Evolutionary conservation across 1,140 invertebrate species (phyloP), one percentile per base, ranked within the genome.

Genomic region (Papilio polyxenes): DNA sequence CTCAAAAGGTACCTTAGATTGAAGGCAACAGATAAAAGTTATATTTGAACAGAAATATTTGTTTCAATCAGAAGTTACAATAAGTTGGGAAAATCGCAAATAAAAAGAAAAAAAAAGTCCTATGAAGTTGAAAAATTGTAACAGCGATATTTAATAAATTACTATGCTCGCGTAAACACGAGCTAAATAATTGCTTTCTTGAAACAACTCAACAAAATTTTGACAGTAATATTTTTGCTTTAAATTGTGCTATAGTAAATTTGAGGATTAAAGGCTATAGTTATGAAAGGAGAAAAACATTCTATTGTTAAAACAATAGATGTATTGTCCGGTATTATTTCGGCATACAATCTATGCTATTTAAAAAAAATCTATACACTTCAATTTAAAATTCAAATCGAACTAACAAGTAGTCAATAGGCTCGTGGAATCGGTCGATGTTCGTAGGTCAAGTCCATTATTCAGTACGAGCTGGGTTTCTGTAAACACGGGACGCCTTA

Each of bases 401-500:
- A 31, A 72, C 37, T 72, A 72, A 72, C 65, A 72, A 72, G 65
- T 72, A 72, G 65, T 72, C 65, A 72, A 72, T 72, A 72, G 20
- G 48, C 49, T 37, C 59, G 20, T 69, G 37, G 53, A 82, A 78
- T 62, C 80, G 10, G 80, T 53, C 81, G 79, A 80, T 72, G 84
- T 86, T 87, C 83, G 83, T 83, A 87, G 90, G 86, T 91, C 88
- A 89, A 88, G 89, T 89, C 91, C 89, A 89, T 93, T 90, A 93
- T 91, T 87, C 88, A 86, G 85, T 86, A 87, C 88, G 44, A 48
- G 17, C 17, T 48, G 40, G n/a, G 37, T 40, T 81, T 82, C 87
- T 89, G 87, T 90, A 88, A 89, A 89, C 85, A 87, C 83, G 83
- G 81, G 85, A 81, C 78, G 80, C 80, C 87, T 88, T 90, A 88